Evolutionary conservation across 1,140 invertebrate genomes (phyloP).

Genomic region (Drosophila guanche): DNA sequence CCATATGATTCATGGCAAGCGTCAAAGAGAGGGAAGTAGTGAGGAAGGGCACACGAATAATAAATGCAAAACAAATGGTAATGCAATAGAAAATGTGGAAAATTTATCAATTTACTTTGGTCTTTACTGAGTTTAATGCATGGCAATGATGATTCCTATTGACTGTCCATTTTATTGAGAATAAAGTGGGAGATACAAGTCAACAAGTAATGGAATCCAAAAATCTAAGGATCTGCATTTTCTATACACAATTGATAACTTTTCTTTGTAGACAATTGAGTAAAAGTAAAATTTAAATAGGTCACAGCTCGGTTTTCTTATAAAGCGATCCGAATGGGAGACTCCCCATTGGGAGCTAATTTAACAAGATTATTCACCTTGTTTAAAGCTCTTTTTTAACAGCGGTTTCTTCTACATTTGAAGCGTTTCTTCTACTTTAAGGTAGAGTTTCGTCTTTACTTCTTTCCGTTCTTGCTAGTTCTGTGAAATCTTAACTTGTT

Average conservation of each 20-base stretch:
- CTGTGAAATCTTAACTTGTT: slow-evolving; percentile 31
- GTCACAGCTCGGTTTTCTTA: too few relatives aligned
- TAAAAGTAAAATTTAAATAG: too few relatives aligned
- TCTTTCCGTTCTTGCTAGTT: slow-evolving; percentile 1
- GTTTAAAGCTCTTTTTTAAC: neutral
- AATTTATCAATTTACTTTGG: slow-evolving; percentile 25
- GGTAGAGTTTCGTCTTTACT: neutral
- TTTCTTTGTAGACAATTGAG: too few relatives aligned
- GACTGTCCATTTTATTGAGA: too few relatives aligned
- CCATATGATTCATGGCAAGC: slow-evolving; percentile 24
- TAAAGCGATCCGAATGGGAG: too few relatives aligned
- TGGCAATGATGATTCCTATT: too few relatives aligned
- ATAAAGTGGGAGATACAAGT: too few relatives aligned
- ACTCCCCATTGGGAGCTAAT: too few relatives aligned
- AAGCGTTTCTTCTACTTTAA: slow-evolving; percentile 1
- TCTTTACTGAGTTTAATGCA: neutral
- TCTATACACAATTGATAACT: too few relatives aligned
- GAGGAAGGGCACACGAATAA: neutral
- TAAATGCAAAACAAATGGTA: slow-evolving; percentile 23
- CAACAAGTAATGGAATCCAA: too few relatives aligned
- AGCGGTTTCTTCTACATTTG: neutral
- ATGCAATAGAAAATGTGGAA: slow-evolving; percentile 31
- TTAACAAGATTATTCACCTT: neutral
- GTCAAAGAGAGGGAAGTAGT: too few relatives aligned
- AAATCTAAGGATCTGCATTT: too few relatives aligned